Evolutionary conservation across 2,113 vertebrate species (phyloP).

Genomic region (Rhinolophus sinicus): DNA sequence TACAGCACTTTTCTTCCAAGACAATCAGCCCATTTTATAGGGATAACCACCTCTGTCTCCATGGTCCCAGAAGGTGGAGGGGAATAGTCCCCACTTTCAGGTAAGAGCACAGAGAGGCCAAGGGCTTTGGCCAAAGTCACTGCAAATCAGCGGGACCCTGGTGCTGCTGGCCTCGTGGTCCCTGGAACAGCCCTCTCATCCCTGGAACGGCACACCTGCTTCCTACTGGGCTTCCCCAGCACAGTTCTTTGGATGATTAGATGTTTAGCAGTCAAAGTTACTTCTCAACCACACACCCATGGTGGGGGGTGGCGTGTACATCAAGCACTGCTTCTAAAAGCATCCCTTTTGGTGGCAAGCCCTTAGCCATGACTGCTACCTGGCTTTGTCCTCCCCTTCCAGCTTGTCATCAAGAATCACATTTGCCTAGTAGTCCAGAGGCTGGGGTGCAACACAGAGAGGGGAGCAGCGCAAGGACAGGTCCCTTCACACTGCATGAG

Average conservation of each 20-base stretch:
- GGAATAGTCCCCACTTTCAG: not conserved
- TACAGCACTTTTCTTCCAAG: conserved; percentile 62
- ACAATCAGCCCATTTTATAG: conserved; percentile 37
- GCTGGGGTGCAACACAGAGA: not conserved
- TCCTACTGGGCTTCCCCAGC: not conserved
- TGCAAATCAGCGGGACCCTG: not conserved
- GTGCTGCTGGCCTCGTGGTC: not conserved
- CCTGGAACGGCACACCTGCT: not conserved
- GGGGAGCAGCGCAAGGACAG: not conserved
- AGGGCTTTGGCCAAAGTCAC: not conserved
- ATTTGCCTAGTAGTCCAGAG: not conserved
- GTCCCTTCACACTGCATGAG: not conserved
- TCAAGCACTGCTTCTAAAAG: not conserved
- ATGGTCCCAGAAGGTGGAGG: not conserved
- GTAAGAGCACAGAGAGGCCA: not conserved
- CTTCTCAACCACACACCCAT: not conserved
- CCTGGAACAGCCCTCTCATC: too few relatives aligned
- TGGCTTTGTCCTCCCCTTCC: not conserved
- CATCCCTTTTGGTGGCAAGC: not conserved
- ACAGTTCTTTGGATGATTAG: not conserved
- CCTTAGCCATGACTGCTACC: not conserved
- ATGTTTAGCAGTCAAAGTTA: not conserved
- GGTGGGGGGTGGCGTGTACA: not conserved
- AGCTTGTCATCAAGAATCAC: conserved; percentile 41
- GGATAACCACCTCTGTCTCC: conserved; percentile 2